Conservation (phyloP, 2,888 invertebrate species). For the Suillia variegata region DNA sequence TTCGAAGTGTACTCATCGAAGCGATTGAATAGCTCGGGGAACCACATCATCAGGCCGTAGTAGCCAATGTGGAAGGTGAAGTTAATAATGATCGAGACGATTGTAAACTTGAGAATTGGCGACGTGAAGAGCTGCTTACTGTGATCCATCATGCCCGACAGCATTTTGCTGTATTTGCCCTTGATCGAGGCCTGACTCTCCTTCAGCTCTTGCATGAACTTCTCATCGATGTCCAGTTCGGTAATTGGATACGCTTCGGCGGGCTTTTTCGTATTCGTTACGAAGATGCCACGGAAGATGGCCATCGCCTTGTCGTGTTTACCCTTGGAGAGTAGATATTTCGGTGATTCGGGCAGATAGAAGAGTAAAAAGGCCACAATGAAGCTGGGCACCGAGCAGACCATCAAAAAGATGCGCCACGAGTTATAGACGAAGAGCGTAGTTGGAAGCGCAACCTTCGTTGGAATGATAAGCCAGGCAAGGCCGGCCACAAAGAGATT, state of each 20-base stretch:
- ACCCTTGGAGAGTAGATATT: conserved; percentile 81
- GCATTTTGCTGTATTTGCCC: conserved; percentile 74
- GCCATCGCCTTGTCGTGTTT: conserved; percentile 80
- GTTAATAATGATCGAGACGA: conserved; percentile 86
- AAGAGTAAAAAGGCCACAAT: conserved; percentile 82
- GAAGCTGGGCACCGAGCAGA: conserved; percentile 88
- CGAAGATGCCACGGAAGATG: conserved; percentile 81
- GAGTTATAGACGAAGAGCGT: conserved; percentile 81
- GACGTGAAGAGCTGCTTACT: conserved; percentile 80
- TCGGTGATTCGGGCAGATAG: conserved; percentile 89
- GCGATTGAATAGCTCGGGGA: conserved; percentile 91
- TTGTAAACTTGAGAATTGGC: conserved; percentile 81
- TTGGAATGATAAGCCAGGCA: conserved; percentile 77
- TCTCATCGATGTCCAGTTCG: conserved; percentile 69
- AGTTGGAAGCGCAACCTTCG: conserved; percentile 71
- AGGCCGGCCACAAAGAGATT: conserved; percentile 89
- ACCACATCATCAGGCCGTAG: conserved; percentile 97
- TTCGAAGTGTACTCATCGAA: conserved; percentile 79
- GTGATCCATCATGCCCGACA: conserved; percentile 78
- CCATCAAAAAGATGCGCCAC: conserved; percentile 88
- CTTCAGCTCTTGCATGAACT: conserved; percentile 54
- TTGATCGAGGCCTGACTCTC: conserved; percentile 64
- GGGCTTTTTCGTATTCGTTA: conserved; percentile 74
- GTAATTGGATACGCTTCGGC: conserved; percentile 79
- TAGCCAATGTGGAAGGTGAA: conserved; percentile 95